phyloP scores from a whole-genome alignment of 2,113 vertebrate genomes.

The Vidua macroura region DNA sequence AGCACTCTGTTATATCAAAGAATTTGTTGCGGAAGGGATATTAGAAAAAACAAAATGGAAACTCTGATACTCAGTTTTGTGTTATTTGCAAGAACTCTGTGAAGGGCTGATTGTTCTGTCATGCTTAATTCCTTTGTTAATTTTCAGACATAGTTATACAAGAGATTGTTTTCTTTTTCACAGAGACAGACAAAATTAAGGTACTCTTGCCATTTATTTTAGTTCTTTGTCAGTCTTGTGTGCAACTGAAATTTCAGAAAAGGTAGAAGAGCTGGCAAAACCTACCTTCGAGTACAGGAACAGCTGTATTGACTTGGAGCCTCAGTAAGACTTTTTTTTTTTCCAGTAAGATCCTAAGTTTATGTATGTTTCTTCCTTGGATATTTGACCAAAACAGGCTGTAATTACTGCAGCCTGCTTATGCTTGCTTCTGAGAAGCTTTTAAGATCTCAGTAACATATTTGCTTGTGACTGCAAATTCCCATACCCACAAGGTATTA shows the following conservation, averaged over 20 bases:
- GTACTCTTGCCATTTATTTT: neutral
- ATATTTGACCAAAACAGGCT: neutral
- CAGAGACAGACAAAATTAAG: neutral
- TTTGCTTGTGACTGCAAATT: neutral
- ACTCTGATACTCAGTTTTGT: neutral
- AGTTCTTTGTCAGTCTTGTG: neutral
- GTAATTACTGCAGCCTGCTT: neutral
- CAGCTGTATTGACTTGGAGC: neutral
- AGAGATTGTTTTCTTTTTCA: neutral
- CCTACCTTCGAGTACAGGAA: neutral
- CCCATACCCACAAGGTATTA: neutral
- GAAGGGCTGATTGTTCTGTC: neutral
- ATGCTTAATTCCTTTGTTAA: neutral
- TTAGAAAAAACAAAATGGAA: neutral
- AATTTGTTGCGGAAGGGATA: neutral
- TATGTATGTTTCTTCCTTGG: neutral
- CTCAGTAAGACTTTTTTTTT: neutral
- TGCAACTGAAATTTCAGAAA: neutral
- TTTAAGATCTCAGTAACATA: neutral
- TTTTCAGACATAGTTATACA: neutral
- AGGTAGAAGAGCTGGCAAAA: neutral
- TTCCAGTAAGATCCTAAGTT: neutral
- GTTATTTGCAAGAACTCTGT: neutral
- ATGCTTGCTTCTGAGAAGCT: neutral
- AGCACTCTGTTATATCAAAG: neutral